Conservation (phyloP, 2,888 invertebrate genomes). For the Apodemia zela region DNA sequence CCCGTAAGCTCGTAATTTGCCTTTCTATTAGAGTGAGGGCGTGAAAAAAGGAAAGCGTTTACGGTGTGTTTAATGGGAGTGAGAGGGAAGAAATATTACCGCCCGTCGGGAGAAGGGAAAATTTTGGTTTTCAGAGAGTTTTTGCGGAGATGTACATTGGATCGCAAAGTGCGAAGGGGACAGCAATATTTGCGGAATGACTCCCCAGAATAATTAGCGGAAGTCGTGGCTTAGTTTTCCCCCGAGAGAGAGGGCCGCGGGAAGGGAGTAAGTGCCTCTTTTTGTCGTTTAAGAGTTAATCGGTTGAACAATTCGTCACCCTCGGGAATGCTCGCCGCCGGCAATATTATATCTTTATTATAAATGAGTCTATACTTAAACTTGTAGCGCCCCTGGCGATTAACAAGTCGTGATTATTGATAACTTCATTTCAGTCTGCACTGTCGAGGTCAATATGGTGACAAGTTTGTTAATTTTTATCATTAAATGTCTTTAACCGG, state of each 20-base stretch:
- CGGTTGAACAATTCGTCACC: slow-evolving; percentile 78
- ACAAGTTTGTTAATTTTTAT: background rate
- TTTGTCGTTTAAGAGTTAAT: slow-evolving; percentile 81
- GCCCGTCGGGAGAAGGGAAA: slow-evolving; percentile 76
- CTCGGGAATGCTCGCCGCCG: slow-evolving; percentile 66
- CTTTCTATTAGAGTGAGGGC: slow-evolving; percentile 81
- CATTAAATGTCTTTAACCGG: background rate
- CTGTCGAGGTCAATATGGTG: slow-evolving; percentile 6
- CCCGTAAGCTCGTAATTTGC: slow-evolving; percentile 81
- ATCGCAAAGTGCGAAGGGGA: slow-evolving; percentile 66
- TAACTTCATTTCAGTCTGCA: slow-evolving; percentile 52
- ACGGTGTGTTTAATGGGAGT: slow-evolving; percentile 79
- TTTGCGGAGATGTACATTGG: slow-evolving; percentile 78
- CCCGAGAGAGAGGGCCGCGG: slow-evolving; percentile 62
- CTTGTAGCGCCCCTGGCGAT: slow-evolving; percentile 57
- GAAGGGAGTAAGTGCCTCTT: slow-evolving; percentile 69
- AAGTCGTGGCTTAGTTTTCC: slow-evolving; percentile 78
- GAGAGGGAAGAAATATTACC: slow-evolving; percentile 80
- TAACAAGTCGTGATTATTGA: slow-evolving; percentile 74
- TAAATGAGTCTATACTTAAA: slow-evolving; percentile 48
- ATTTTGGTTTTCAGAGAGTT: slow-evolving; percentile 78
- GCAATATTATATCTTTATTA: slow-evolving; percentile 77
- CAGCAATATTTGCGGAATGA: slow-evolving; percentile 60
- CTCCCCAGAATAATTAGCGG: slow-evolving; percentile 76
- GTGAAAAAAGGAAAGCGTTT: slow-evolving; percentile 81